Evolutionary conservation across 2,113 vertebrate species (phyloP).

Genomic region (Cephalopholis sonnerati): DNA sequence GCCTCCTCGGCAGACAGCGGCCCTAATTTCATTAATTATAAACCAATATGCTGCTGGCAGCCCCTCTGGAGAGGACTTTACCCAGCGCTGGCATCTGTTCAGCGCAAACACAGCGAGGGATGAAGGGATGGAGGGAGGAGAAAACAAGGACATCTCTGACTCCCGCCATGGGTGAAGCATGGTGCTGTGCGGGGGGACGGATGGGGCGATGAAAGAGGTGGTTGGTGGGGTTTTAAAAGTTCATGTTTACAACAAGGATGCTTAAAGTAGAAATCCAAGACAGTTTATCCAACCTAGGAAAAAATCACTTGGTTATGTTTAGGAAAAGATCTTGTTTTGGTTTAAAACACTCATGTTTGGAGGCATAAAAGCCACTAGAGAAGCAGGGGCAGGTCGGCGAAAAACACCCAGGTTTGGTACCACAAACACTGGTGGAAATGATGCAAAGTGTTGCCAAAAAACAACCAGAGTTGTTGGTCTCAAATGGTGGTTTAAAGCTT

Average conservation of each 20-base stretch:
- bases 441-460: no score
- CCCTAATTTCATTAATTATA: conserved; percentile 99
- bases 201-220: not conserved
- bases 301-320: not conserved
- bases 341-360: no score
- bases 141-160: conserved; percentile 72
- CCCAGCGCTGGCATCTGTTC: conserved; percentile 96
- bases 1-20: conserved; percentile 95
- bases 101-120: conserved; percentile 68
- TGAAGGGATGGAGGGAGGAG: conserved; percentile 67
- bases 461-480: no score
- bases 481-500: no score
- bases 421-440: no score
- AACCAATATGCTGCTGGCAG: conserved; percentile 96
- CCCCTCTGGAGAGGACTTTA: conserved; percentile 91
- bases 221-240: conserved; percentile 26
- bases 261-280: not conserved
- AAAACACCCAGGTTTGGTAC: no score
- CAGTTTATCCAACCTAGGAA: not conserved
- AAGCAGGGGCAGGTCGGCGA: no score
- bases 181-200: conserved; percentile 33
- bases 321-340: not conserved
- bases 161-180: conserved; percentile 52
- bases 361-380: no score
- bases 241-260: not conserved